A percentile compares a stretch with the other conserved stretches of the same genome.
Evolutionary conservation across 2,113 vertebrate species (phyloP).

Genomic region (Microcebus ravelobensis): DNA sequence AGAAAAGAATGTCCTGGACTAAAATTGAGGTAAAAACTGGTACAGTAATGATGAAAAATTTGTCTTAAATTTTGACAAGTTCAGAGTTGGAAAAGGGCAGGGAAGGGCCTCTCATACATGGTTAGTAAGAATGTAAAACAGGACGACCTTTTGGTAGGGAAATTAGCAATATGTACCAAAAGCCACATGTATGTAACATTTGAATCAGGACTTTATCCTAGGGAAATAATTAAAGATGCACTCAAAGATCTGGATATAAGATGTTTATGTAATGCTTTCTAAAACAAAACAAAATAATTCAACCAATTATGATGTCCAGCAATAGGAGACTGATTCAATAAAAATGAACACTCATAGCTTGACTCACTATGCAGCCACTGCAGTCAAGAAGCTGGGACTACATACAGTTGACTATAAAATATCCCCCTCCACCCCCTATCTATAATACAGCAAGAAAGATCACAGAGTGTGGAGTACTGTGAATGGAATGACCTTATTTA

Average conservation of each 20-base stretch:
- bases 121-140: neutral
- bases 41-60: neutral
- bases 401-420: neutral
- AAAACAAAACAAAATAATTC: constrained; percentile 45
- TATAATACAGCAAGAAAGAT: neutral
- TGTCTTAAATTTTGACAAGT: neutral
- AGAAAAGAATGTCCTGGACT: constrained; percentile 22
- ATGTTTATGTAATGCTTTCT: neutral
- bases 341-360: neutral
- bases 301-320: neutral
- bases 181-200: neutral
- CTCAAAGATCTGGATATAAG: neutral
- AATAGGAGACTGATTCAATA: neutral
- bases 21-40: constrained; percentile 25
- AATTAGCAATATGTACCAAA: neutral
- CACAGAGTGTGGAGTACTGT: neutral
- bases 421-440: too few species aligned
- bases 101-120: neutral
- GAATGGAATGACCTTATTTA: neutral
- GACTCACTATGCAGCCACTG: neutral
- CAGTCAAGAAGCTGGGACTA: neutral
- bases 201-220: neutral
- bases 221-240: neutral
- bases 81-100: neutral
- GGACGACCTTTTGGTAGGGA: neutral